Conservation (phyloP, 2,888 invertebrate species). For the Andrena fulva region DNA sequence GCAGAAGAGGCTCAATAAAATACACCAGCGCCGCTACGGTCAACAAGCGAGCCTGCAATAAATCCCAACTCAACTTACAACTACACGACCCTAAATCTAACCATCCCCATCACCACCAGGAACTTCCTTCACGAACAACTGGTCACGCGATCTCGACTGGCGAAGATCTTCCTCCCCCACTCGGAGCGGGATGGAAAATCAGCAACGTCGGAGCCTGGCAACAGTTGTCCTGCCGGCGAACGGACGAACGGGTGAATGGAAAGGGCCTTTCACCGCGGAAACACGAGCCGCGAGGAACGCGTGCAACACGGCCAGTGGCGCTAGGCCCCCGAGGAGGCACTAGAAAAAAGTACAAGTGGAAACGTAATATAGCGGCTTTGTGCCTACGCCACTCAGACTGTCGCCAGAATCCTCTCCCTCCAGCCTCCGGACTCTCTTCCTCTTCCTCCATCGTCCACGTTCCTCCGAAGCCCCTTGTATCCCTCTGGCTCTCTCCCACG, state of each 20-base stretch:
- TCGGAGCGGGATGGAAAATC: not conserved
- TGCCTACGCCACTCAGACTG: conserved; percentile 79
- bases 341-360: conserved; percentile 81
- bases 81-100: not conserved
- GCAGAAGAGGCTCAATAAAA: no score
- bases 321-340: conserved; percentile 67
- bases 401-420: conserved; percentile 38
- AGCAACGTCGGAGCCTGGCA: conserved; percentile 38
- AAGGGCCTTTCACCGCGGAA: conserved; percentile 45
- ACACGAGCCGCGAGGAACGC: conserved; percentile 40
- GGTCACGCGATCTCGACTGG: conserved; percentile 21
- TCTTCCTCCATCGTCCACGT: conserved; percentile 6
- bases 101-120: not conserved
- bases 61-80: not conserved
- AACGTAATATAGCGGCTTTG: conserved; percentile 83
- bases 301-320: conserved; percentile 51
- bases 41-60: not conserved
- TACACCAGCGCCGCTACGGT: not conserved
- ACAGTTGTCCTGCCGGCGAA: conserved; percentile 45
- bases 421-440: conserved; percentile 19
- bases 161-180: not conserved
- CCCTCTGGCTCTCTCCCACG: not conserved
- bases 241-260: conserved; percentile 50
- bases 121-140: not conserved
- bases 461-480: conserved; percentile 22